Base-by-base conservation (phyloP, 30 jellyfish, hydroid and myxozoan genomes). In the Pelagia noctiluca region DNA sequence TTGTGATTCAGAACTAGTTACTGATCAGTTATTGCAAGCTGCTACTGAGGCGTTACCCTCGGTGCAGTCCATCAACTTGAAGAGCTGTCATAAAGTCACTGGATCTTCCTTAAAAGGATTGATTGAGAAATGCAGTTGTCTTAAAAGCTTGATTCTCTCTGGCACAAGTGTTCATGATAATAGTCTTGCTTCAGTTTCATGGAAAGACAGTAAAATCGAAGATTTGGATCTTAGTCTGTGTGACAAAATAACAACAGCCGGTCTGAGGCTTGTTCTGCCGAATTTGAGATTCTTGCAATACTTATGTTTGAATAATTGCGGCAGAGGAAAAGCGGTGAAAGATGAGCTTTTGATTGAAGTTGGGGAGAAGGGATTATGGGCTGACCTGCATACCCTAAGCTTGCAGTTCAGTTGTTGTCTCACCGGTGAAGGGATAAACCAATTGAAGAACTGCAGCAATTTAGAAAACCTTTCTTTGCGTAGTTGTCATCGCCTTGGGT, bases 301-400 rank as follows among this genome's bases (percentile, higher is more conserved):
- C 62, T 50, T 84, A 16, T 71, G 78, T 19, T 57, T 84, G 73
- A 71, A 73, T 38, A 71, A 74, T 31, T 49, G 80, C 54, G 94
- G 94, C 23, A 71, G 80, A 50, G 88, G 94, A 1, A 71, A 84
- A 53, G 94, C 94, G 24, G 46, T 84, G 12, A 84, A 67, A 26
- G 85, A 64, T 35, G 88, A 52, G 3, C 82, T 84, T 5, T 2
- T 73, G 35, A 21, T 63, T 42, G 88, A 75, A 8, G 65, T 73
- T 1, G 42, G 49, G 21, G 23, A 35, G 24, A 10, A 26, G 2
- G 36, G 30, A 16, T 46, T 38, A 22, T 84, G 87, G 88, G 34
- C 53, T 16, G 13, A 54, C 31, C 67, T 84, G 32, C 82, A 72
- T 19, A 78, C 82, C 2, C 38, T 84, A 32, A 71, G 88, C 38